Evolutionary conservation across 2,113 vertebrate genomes (phyloP).

Genomic region (Corythoichthys intestinalis): DNA sequence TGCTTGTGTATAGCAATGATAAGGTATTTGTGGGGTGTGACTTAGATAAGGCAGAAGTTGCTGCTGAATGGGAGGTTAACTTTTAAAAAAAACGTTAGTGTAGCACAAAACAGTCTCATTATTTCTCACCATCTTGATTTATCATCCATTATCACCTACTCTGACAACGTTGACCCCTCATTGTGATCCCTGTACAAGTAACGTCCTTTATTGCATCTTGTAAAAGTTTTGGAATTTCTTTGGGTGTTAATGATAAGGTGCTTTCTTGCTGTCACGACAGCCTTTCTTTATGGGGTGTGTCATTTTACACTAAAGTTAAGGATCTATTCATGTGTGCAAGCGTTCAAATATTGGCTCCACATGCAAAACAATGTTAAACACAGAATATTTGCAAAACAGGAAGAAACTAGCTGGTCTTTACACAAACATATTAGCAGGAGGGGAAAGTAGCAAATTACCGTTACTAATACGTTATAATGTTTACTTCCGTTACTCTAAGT

Average conservation of each 20-base stretch:
- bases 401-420: too few relatives aligned
- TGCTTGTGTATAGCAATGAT: not conserved
- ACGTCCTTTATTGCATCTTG: conserved; percentile 2
- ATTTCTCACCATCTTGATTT: not conserved
- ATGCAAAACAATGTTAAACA: not conserved
- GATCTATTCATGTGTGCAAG: not conserved
- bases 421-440: too few relatives aligned
- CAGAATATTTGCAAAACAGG: not conserved
- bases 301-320: not conserved
- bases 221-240: not conserved
- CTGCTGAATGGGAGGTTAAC: too few relatives aligned
- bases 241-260: conserved; percentile 2
- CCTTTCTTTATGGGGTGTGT: not conserved
- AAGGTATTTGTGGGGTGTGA: not conserved
- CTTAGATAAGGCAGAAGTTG: not conserved
- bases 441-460: too few relatives aligned
- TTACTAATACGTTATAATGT: too few relatives aligned
- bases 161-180: not conserved
- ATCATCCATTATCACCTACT: not conserved
- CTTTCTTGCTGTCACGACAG: not conserved
- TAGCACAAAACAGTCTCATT: not conserved
- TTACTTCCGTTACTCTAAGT: too few relatives aligned
- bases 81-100: not conserved
- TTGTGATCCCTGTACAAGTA: not conserved
- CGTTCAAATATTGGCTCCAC: not conserved